Evolutionary conservation across 2,113 vertebrate genomes (phyloP).

Genomic region (Leptosomus discolor): DNA sequence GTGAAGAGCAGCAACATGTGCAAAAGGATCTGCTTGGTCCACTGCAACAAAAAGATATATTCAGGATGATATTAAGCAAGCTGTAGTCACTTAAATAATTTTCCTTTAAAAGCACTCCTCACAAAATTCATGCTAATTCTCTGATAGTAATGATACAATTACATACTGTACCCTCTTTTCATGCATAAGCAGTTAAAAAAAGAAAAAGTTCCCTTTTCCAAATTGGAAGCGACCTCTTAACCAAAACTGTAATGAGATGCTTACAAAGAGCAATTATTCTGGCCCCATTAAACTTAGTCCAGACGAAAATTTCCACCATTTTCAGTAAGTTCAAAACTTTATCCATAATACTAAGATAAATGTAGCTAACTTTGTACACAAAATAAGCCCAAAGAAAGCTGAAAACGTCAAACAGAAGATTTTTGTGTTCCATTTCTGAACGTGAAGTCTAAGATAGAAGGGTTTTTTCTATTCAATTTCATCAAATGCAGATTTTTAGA

Average conservation of each 20-base stretch:
- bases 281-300: background rate
- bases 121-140: background rate
- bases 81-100: background rate
- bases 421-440: background rate
- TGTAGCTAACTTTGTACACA: background rate
- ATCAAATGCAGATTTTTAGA: background rate
- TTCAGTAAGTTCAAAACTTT: background rate
- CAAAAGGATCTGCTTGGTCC: conserved; percentile 97
- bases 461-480: background rate
- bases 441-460: background rate
- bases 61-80: background rate
- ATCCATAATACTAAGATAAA: background rate
- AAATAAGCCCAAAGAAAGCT: background rate
- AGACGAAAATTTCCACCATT: background rate
- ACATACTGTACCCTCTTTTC: background rate
- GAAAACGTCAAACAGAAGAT: background rate
- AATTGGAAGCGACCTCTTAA: background rate
- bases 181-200: background rate
- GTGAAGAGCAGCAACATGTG: conserved; percentile 90
- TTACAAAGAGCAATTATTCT: background rate
- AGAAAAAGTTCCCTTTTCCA: background rate
- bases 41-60: conserved; percentile 72
- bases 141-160: background rate
- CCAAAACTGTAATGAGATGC: background rate
- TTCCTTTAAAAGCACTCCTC: background rate